Conservation (phyloP, 2,113 vertebrate genomes). For the Tretioscincus oriximinensis region DNA sequence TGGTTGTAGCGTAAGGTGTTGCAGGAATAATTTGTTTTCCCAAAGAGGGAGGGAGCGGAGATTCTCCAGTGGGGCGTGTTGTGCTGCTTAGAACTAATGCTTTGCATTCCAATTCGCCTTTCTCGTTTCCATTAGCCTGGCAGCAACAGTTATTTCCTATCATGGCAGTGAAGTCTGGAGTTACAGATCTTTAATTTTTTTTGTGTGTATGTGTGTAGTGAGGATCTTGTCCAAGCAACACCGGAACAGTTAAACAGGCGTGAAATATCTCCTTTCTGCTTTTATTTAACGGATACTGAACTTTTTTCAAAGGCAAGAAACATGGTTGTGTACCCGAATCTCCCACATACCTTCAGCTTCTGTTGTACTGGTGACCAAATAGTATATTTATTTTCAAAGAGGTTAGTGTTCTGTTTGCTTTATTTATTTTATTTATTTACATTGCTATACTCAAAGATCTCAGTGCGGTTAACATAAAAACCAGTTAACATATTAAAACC, state of each 20-base stretch:
- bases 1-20: neutral
- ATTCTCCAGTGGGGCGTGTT: neutral
- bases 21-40: neutral
- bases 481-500: too few relatives aligned
- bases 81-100: neutral
- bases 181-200: neutral
- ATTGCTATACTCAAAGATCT: too few relatives aligned
- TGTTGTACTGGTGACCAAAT: too few relatives aligned
- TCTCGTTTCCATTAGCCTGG: slow-evolving; percentile 26
- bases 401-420: too few relatives aligned
- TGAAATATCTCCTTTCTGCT: neutral
- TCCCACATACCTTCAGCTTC: too few relatives aligned
- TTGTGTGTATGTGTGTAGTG: too few relatives aligned
- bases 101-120: slow-evolving; percentile 13
- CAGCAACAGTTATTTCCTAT: slow-evolving; percentile 27
- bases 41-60: neutral
- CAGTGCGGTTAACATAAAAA: too few relatives aligned
- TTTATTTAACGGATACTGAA: neutral
- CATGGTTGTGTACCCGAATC: neutral
- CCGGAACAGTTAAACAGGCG: neutral
- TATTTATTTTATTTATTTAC: neutral
- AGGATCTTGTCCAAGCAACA: neutral
- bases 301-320: neutral
- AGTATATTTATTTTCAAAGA: too few relatives aligned
- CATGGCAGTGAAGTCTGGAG: slow-evolving; percentile 25